Evolutionary conservation across 2,797 vertebrate species (phyloP), one percentile per base, ranked within the genome.

Genomic region (Gorsachius magnificus): DNA sequence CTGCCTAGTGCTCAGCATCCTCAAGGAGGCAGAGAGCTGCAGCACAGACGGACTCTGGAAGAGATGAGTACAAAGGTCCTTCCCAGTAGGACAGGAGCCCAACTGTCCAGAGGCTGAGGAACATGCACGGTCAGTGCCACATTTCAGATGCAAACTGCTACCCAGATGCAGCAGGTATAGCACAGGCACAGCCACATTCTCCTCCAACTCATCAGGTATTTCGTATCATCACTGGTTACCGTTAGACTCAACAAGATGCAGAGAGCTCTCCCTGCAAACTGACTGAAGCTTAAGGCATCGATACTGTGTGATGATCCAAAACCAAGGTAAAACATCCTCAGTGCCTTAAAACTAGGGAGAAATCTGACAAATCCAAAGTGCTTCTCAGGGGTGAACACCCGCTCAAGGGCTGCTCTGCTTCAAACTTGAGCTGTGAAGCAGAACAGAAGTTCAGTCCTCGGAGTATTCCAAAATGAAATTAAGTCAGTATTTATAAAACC

Each of bases 401-500:
- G 7, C 35, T 89, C 56, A 58, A 48, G n/a, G 53, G 46, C 70
- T 78, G 78, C 50, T 88, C 89, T 79, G 33, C 63, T 95, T 94
- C 78, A 86, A 56, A 86, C 60, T 51, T 35, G 46, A 78, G 48
- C 53, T 63, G 61, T 60, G 61, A 91, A 70, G 22, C 12, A 5
- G 21, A 92, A 88, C 51, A 54, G 24, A 48, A 86, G 46, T 43
- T 61, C 20, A 50, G 35, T 56, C 38, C 43, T 84, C 13, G 11
- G n/a, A 78, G 36, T 29, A 77, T 48, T 88, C 60, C 54, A 86
- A 91, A 53, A 88, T 41, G 28, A 96, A 95, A 93, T 61, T 10
- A 95, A 86, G 48, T 83, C 10, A n/a, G 83, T 84, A 88, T 89
- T 94, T 91, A 91, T 65, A 89, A 94, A 93, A 66, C 31, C 16